A percentile compares a stretch with the other conserved stretches of the same genome.
Conservation (phyloP, 35 echinoderm and acorn worm species). For the Apostichopus japonicus region DNA sequence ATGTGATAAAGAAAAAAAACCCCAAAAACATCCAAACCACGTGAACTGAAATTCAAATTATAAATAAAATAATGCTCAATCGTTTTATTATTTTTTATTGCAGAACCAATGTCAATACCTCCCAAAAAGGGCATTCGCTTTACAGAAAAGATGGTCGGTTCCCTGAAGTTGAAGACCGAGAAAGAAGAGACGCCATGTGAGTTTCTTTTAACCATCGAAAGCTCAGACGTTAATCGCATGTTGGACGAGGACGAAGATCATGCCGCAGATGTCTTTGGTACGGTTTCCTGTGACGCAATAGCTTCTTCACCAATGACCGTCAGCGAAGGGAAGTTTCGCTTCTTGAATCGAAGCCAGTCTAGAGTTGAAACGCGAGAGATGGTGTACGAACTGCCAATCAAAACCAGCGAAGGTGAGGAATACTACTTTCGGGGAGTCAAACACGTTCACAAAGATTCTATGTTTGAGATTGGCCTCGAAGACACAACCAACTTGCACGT, state of each 20-base stretch:
- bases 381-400: constrained; percentile 67
- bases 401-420: constrained; percentile 38
- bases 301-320: constrained; percentile 59
- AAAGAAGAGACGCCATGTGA: constrained; percentile 34
- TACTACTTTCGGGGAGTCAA: constrained; percentile 75
- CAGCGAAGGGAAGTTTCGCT: constrained; percentile 56
- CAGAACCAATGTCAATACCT: constrained; percentile 19
- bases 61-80: no score
- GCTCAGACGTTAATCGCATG: constrained; percentile 61
- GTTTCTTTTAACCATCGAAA: constrained; percentile 75
- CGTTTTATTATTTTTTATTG: constrained; percentile 8
- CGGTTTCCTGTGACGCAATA: constrained; percentile 54
- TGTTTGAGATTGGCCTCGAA: constrained; percentile 73
- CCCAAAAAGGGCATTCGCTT: constrained; percentile 60
- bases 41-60: no score
- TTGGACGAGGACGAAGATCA: constrained; percentile 58
- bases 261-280: constrained; percentile 63
- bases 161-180: constrained; percentile 22
- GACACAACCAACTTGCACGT: constrained; percentile 70
- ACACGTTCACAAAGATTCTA: constrained; percentile 67
- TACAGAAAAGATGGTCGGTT: constrained; percentile 72
- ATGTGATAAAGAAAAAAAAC: no score
- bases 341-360: constrained; percentile 65
- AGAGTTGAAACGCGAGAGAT: constrained; percentile 71
- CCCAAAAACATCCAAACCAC: no score